Evolutionary conservation across 1,140 invertebrate species (phyloP).

Genomic region (Dryas iulia): DNA sequence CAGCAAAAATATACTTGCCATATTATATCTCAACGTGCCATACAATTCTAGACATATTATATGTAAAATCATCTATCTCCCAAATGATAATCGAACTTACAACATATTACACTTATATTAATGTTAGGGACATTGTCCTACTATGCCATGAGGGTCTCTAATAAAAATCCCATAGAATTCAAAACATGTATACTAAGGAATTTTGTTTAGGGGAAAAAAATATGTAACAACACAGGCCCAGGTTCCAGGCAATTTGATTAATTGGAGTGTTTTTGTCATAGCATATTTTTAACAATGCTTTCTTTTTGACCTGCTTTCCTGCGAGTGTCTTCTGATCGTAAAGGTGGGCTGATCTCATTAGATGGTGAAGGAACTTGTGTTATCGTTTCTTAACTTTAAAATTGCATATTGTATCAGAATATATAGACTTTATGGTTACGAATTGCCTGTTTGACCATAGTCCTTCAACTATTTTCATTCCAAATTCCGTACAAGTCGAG

Average conservation of each 20-base stretch:
- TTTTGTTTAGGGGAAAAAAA: neutral
- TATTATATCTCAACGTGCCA: too few species aligned
- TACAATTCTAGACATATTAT: too few species aligned
- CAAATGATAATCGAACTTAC: too few species aligned
- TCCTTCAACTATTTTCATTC: too few species aligned
- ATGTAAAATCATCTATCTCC: too few species aligned
- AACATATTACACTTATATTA: too few species aligned
- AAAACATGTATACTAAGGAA: neutral
- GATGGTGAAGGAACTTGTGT: neutral
- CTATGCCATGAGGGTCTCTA: too few species aligned
- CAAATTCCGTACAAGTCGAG: too few species aligned
- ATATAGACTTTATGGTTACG: too few species aligned
- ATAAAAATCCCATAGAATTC: neutral
- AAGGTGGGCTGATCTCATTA: neutral
- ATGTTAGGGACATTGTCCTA: too few species aligned
- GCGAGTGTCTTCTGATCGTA: constrained; percentile 7
- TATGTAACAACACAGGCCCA: neutral
- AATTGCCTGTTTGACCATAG: too few species aligned
- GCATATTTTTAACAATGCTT: constrained; percentile 11
- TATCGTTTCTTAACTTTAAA: neutral
- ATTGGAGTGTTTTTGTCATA: constrained; percentile 18
- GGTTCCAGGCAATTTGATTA: constrained; percentile 4
- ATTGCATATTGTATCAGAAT: too few species aligned
- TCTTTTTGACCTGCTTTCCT: constrained; percentile 18
- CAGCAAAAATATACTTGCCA: neutral